Evolutionary conservation across 1,140 invertebrate species (phyloP).

Genomic region (Drepana arcuata): DNA sequence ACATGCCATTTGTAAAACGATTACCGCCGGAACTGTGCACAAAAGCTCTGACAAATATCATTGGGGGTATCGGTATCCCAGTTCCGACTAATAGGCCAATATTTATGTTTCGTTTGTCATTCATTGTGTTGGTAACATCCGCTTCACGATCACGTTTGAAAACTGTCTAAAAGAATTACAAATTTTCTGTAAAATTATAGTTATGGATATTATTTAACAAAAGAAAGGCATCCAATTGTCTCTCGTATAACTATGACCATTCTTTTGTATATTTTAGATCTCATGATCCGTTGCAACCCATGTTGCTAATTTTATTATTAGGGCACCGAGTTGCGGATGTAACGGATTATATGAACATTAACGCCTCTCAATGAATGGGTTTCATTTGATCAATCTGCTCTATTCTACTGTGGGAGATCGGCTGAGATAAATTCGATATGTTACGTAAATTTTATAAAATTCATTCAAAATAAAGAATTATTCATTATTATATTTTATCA

Average conservation of each 20-base stretch:
- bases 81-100: constrained; percentile 62
- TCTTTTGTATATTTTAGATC: constrained; percentile 19
- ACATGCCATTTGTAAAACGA: constrained; percentile 39
- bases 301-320: constrained; percentile 51
- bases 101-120: constrained; percentile 53
- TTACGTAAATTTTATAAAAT: no score
- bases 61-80: constrained; percentile 49
- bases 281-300: constrained; percentile 53
- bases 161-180: no score
- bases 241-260: no score
- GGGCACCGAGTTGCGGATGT: constrained; percentile 41
- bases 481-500: no score
- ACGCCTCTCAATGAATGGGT: constrained; percentile 20
- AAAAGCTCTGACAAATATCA: constrained; percentile 53
- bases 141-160: no score
- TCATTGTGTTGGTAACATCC: constrained; percentile 37
- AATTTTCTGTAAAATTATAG: no score
- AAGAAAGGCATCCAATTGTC: no score
- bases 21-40: constrained; percentile 52
- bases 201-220: no score
- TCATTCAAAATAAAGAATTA: no score
- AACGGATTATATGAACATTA: constrained; percentile 50
- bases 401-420: no score
- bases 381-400: constrained; percentile 7
- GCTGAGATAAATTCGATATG: no score